Conservation (phyloP, 35 echinoderm and acorn worm species). For the Heliocidaris erythrogramma region DNA sequence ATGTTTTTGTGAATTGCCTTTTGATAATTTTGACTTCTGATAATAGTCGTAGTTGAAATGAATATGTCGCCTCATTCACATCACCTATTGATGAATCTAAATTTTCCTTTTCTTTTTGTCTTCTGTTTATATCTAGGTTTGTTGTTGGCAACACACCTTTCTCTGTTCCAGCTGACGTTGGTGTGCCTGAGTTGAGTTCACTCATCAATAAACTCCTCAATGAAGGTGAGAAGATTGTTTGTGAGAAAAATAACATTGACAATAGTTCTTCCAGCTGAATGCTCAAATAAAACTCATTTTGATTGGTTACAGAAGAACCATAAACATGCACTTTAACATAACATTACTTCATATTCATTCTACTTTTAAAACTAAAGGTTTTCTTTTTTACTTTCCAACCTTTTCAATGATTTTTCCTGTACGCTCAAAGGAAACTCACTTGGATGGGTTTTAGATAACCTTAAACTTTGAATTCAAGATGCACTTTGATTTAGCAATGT, state of each 20-base stretch:
- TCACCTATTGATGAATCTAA: too few species aligned
- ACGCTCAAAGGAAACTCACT: too few species aligned
- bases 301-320: background rate
- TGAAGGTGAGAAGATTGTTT: constrained; percentile 64
- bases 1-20: too few species aligned
- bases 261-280: background rate
- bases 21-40: background rate
- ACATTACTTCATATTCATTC: background rate
- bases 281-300: background rate
- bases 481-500: too few species aligned
- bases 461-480: too few species aligned
- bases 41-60: background rate
- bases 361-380: too few species aligned
- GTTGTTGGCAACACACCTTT: constrained; percentile 81
- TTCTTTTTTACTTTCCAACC: too few species aligned
- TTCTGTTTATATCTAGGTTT: constrained; percentile 61
- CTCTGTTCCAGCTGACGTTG: constrained; percentile 88
- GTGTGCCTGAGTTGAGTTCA: constrained; percentile 79
- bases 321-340: background rate
- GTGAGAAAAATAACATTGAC: background rate
- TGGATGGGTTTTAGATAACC: too few species aligned
- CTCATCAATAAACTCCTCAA: constrained; percentile 92
- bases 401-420: too few species aligned
- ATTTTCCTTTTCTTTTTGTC: background rate
- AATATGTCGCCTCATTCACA: too few species aligned